Percentiles rank a stretch among this genome's conserved stretches.
phyloP scores from a whole-genome alignment of 1,140 invertebrate genomes.

The Euschistus heros region DNA sequence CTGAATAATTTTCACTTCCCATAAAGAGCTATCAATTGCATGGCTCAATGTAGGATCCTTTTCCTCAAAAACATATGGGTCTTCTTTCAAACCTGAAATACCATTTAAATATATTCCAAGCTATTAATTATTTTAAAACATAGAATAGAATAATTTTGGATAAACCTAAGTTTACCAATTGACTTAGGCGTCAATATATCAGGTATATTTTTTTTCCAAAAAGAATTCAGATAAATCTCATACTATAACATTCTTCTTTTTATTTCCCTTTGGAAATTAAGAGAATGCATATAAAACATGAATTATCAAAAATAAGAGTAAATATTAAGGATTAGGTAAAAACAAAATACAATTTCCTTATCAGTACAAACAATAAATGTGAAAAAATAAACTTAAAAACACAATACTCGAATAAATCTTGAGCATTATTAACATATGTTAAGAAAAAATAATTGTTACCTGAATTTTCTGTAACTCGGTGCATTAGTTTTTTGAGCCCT shows the following conservation, averaged over 20 bases:
- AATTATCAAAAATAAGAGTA: too few species aligned
- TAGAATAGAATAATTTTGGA: neutral
- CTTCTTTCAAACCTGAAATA: constrained; percentile 39
- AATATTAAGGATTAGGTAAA: too few species aligned
- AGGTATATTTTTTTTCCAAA: neutral
- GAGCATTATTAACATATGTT: neutral
- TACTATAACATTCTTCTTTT: neutral
- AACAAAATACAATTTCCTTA: neutral
- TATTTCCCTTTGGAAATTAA: too few species aligned
- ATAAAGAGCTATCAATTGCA: constrained; percentile 78
- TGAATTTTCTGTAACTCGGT: constrained; percentile 42
- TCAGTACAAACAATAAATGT: neutral
- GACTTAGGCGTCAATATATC: neutral
- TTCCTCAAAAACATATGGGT: constrained; percentile 77
- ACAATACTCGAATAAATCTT: neutral
- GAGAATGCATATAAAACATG: too few species aligned
- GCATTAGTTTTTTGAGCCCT: constrained; percentile 64
- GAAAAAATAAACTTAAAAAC: neutral
- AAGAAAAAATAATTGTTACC: constrained; percentile 24
- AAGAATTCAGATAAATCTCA: neutral
- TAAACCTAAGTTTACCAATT: neutral
- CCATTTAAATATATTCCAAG: neutral
- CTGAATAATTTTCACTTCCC: constrained; percentile 75
- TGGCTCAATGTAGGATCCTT: constrained; percentile 61
- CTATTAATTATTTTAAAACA: neutral